Percentiles rank a stretch among this genome's conserved stretches.
Evolutionary conservation across 2,797 vertebrate species (phyloP).

Genomic region (Lepilemur ruficaudatus): DNA sequence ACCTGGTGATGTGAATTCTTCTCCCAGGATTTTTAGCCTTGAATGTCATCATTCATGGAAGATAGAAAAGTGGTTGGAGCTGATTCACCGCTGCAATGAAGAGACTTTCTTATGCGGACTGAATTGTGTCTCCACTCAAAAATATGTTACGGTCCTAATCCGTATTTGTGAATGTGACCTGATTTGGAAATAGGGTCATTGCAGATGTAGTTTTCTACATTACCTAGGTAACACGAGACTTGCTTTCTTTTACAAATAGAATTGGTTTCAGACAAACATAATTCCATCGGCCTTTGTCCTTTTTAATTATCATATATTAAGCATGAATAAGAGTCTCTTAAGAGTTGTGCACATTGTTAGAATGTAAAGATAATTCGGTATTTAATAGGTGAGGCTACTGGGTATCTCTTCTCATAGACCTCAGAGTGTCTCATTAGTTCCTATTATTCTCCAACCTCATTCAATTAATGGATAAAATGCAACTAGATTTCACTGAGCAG

Average conservation of each 20-base stretch:
- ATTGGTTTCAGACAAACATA: background rate
- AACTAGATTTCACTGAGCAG: background rate
- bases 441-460: background rate
- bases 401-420: background rate
- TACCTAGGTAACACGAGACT: background rate
- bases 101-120: background rate
- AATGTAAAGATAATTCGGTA: background rate
- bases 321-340: background rate
- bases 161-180: background rate
- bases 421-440: background rate
- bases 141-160: background rate
- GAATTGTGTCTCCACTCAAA: background rate
- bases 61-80: background rate
- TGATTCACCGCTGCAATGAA: background rate
- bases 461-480: background rate
- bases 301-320: background rate
- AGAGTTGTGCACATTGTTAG: background rate
- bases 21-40: background rate
- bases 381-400: background rate
- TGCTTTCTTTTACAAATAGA: background rate
- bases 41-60: fast-evolving
- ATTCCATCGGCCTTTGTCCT: background rate
- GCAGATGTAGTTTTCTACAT: background rate
- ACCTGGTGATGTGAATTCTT: background rate
- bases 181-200: background rate